Conservation (phyloP, 2,113 vertebrate genomes). For the Podarcis muralis region DNA sequence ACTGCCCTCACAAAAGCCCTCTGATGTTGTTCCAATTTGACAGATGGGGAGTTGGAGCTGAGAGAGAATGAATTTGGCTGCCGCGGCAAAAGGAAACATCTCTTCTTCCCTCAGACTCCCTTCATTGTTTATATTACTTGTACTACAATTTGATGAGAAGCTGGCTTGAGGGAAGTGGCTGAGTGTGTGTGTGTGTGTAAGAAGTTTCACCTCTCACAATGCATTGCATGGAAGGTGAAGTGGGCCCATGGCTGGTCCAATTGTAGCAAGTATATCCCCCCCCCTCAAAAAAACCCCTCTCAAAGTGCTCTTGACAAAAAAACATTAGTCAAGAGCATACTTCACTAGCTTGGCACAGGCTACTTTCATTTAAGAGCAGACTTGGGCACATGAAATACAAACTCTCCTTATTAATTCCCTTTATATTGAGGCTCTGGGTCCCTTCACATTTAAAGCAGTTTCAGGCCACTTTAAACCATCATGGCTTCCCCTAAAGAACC, state of each 20-base stretch:
- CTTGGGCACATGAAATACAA: background rate
- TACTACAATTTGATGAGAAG: background rate
- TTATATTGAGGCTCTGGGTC: too few relatives aligned
- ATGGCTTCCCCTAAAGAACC: too few relatives aligned
- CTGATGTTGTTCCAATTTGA: background rate
- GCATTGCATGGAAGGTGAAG: background rate
- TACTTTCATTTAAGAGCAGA: background rate
- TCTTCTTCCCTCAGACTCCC: background rate
- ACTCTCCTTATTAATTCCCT: background rate
- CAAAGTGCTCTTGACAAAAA: background rate
- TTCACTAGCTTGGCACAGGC: background rate
- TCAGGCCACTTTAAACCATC: too few relatives aligned
- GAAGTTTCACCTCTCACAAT: background rate
- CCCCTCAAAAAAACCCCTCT: background rate
- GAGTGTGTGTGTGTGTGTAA: too few relatives aligned
- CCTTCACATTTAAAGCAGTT: too few relatives aligned
- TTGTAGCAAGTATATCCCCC: background rate
- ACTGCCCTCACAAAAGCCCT: background rate
- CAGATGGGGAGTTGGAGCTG: too few relatives aligned
- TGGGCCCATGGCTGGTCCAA: background rate
- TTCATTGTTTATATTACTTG: background rate
- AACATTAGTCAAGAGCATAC: background rate
- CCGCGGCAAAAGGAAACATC: background rate
- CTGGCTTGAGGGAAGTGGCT: background rate
- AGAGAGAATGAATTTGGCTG: background rate